phyloP scores from a whole-genome alignment of 2,113 vertebrate species.

The Talpa occidentalis region DNA sequence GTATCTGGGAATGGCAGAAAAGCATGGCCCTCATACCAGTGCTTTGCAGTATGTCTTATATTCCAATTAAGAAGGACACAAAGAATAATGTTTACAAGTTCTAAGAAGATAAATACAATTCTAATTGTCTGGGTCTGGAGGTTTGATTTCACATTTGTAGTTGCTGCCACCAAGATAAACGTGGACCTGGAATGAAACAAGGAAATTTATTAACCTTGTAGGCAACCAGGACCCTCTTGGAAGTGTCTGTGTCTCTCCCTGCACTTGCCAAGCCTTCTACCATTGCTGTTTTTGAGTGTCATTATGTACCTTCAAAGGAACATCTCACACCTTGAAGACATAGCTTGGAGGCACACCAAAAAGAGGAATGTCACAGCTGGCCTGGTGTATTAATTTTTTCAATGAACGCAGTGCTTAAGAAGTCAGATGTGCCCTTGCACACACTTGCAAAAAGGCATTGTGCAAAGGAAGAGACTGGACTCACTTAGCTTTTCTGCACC shows the following conservation, averaged over 20 bases:
- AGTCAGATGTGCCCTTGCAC: not conserved
- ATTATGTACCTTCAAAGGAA: not conserved
- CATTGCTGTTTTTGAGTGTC: not conserved
- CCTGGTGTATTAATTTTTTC: not conserved
- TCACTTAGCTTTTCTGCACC: not conserved
- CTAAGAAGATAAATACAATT: not conserved
- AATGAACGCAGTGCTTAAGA: constrained; percentile 1
- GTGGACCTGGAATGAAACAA: constrained; percentile 15
- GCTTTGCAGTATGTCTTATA: not conserved
- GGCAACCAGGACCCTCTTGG: not conserved
- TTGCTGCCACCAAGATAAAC: constrained; percentile 39
- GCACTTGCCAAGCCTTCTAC: not conserved
- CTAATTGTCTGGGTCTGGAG: not conserved
- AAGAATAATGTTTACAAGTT: not conserved
- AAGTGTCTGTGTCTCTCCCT: not conserved
- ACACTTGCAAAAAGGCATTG: not conserved
- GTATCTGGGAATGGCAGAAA: not conserved
- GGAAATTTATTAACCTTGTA: not conserved
- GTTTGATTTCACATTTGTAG: not conserved
- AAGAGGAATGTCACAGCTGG: not conserved
- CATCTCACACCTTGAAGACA: not conserved
- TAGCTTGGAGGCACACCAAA: not conserved
- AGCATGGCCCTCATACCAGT: not conserved
- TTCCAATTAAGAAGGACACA: not conserved
- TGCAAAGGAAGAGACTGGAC: not conserved